Evolutionary conservation across 1,140 invertebrate genomes (phyloP), one percentile per base, ranked within the genome.

Genomic region (Zaprionus ghesquierei): DNA sequence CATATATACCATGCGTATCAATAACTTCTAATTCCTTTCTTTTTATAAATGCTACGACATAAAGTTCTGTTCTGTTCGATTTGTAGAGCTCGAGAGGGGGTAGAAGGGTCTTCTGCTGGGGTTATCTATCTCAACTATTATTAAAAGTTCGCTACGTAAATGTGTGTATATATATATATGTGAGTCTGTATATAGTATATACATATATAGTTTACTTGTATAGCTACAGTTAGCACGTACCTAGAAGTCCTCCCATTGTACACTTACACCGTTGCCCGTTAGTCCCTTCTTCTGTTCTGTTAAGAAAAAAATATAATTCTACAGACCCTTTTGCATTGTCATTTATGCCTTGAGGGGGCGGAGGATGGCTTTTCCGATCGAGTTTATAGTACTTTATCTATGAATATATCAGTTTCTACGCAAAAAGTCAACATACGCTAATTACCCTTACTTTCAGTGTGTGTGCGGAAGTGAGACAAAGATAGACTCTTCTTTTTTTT

Each of bases 41-140:
- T 68, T 72, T 27, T 79, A 82, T 86, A 86, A 86, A 86, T 86
- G 82, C 82, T 87, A 82, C 79, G 54, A 54, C 70, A 70, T 87
- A 73, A 85, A 87, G 79, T 87, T 46, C 41, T 85, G 41, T 56
- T 74, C 44, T 44, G 41, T 58, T 55, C 35, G 22, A 46, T 62
- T 62, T 50, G 44, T 50, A 50, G 27, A 61, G 31, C 59, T 61
- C 59, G 27, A 23, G 35, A 25, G 29, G 33, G 20, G 31, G 18
- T 13, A 20, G 25, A n/a, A 23, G 15, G 55, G 31, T 41, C 13
- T 46, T 60, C n/a, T 20, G 25, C 41, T 38, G 41, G 29, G 38
- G 61, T 53, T 35, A 8, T 23, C 5, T 23, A 22, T 23, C 23
- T 18, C 49, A 22, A 18, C 51, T 54, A 54, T 12, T 12, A 10